phyloP scores from a whole-genome alignment of 2,888 invertebrate genomes.

The Tyria jacobaeae region DNA sequence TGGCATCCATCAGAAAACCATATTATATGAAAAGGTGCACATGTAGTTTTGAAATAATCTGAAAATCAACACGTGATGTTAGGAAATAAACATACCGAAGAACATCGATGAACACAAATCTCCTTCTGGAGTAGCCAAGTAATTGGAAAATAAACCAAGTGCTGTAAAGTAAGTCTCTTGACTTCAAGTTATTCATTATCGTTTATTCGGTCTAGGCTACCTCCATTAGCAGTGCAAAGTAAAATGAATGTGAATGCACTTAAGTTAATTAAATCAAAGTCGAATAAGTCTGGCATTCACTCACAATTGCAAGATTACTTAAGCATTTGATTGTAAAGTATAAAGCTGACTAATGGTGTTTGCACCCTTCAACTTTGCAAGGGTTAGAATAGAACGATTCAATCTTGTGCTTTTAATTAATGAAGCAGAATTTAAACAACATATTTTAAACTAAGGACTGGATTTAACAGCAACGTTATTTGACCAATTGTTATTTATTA shows the following conservation, averaged over 20 bases:
- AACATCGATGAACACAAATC: background rate
- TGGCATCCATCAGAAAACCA: no score
- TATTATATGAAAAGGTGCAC: no score
- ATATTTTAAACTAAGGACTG: background rate
- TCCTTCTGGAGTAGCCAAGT: no score
- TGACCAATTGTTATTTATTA: no score
- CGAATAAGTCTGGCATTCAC: constrained; percentile 45
- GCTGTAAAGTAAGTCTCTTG: background rate
- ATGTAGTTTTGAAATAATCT: background rate
- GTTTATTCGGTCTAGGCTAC: constrained; percentile 15
- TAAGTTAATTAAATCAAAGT: constrained; percentile 59
- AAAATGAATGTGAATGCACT: constrained; percentile 61
- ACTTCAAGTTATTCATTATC: background rate
- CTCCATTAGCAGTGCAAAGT: constrained; percentile 46
- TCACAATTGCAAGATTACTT: constrained; percentile 45
- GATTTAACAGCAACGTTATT: background rate
- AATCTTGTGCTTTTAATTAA: constrained; percentile 19
- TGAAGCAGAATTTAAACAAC: constrained; percentile 1
- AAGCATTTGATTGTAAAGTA: constrained; percentile 39
- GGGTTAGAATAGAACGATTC: constrained; percentile 21
- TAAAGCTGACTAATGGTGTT: constrained; percentile 44
- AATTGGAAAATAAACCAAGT: no score
- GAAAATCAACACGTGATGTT: background rate
- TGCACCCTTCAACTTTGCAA: constrained; percentile 37
- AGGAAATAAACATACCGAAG: background rate